phyloP scores from a whole-genome alignment of 2,888 invertebrate species.

The Apoderus coryli region DNA sequence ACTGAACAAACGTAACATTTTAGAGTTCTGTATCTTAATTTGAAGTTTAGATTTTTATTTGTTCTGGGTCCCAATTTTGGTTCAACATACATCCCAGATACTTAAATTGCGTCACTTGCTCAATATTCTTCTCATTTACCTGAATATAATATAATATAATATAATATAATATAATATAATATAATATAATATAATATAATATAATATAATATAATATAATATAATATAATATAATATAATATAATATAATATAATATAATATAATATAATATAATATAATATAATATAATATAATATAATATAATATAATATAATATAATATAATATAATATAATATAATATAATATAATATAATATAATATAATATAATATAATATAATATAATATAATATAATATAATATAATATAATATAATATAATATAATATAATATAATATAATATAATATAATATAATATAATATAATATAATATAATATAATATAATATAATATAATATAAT shows the following conservation, averaged over 20 bases:
- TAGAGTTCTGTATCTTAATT: too few relatives aligned
- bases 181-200: slow-evolving; percentile 3
- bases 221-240: slow-evolving; percentile 3
- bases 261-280: slow-evolving; percentile 3
- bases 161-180: slow-evolving; percentile 3
- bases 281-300: slow-evolving; percentile 3
- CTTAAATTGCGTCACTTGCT: too few relatives aligned
- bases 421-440: slow-evolving; percentile 3
- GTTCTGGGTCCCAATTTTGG: too few relatives aligned
- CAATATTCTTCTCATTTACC: too few relatives aligned
- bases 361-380: slow-evolving; percentile 3
- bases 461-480: slow-evolving; percentile 3
- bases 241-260: slow-evolving; percentile 3
- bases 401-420: slow-evolving; percentile 3
- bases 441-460: slow-evolving; percentile 3
- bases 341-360: slow-evolving; percentile 3
- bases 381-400: slow-evolving; percentile 3
- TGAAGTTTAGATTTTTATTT: too few relatives aligned
- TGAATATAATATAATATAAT: slow-evolving; percentile 2
- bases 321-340: slow-evolving; percentile 3
- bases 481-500: slow-evolving; percentile 4
- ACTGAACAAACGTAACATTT: too few relatives aligned
- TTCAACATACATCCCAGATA: too few relatives aligned
- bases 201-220: slow-evolving; percentile 3
- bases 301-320: slow-evolving; percentile 3